These are phyloP conservation scores for Connochaetes taurinus DNA, from an alignment of 2,113 vertebrate genomes.

Conservation along the genomic window DNA sequence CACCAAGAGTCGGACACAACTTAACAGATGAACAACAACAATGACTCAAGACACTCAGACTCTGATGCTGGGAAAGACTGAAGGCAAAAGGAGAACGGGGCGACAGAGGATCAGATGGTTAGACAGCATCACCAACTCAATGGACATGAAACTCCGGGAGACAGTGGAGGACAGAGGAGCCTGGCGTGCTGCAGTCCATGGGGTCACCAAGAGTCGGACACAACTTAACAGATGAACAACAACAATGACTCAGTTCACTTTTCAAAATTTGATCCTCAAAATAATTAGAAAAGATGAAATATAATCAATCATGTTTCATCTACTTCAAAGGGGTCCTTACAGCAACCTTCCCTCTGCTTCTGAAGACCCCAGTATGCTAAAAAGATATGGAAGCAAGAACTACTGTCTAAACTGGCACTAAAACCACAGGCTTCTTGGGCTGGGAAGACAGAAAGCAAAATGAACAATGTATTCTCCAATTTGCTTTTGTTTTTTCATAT, in stretches of 20 bases:
- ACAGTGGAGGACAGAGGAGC: not conserved
- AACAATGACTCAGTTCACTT: not conserved
- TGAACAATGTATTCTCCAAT: not conserved
- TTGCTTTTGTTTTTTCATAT: not conserved
- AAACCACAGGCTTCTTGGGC: not conserved
- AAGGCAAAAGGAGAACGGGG: not conserved
- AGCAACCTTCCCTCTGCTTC: not conserved
- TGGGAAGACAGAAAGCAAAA: not conserved
- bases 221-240: not conserved
- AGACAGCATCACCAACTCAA: not conserved
- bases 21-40: not conserved
- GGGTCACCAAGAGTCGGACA: not conserved
- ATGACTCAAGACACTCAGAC: not conserved
- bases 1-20: not conserved
- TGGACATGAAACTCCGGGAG: not conserved
- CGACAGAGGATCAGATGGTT: not conserved
- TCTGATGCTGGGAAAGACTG: not conserved
- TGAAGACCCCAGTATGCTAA: not conserved
- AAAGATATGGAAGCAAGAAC: not conserved
- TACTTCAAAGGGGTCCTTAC: not conserved
- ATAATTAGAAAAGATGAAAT: not conserved
- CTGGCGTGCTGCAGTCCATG: not conserved
- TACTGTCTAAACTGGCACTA: not conserved
- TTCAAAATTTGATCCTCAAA: not conserved
- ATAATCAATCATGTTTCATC: not conserved